A percentile compares a stretch with the other conserved stretches of the same genome.
Conservation (phyloP, 1,140 invertebrate species). For the Bathynomus jamesi region DNA sequence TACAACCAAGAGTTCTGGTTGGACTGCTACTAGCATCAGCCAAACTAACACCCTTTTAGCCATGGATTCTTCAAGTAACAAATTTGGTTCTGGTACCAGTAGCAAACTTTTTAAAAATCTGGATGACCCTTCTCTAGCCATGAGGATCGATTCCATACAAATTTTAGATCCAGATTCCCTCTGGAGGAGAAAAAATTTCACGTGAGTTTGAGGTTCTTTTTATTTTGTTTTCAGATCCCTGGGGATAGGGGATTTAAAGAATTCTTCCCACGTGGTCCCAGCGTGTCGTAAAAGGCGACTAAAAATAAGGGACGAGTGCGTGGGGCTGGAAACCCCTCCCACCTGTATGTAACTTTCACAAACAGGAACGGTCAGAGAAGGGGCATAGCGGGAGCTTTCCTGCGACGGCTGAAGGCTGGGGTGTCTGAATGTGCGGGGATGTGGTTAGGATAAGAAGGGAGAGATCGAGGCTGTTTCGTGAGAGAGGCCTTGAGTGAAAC, state of each 20-base stretch:
- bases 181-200: constrained; percentile 56
- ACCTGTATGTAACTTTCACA: no score
- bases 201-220: constrained; percentile 15
- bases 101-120: constrained; percentile 40
- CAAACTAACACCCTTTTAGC: constrained; percentile 58
- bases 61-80: constrained; percentile 49
- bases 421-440: neutral
- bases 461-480: no score
- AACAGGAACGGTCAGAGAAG: no score
- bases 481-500: no score
- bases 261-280: no score
- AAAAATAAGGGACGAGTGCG: no score
- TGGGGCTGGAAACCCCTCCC: no score
- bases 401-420: constrained; percentile 8
- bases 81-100: constrained; percentile 37
- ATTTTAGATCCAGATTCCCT: constrained; percentile 72
- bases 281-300: no score
- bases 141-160: constrained; percentile 71
- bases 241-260: no score
- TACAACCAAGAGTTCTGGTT: constrained; percentile 20
- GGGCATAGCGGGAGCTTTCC: no score
- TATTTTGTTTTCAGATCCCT: no score
- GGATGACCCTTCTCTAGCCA: constrained; percentile 49
- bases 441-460: no score
- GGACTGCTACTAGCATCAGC: constrained; percentile 57